A percentile compares a stretch with the other conserved stretches of the same genome.
Evolutionary conservation across 1,140 invertebrate species (phyloP).

Genomic region (Drosophila asahinai): DNA sequence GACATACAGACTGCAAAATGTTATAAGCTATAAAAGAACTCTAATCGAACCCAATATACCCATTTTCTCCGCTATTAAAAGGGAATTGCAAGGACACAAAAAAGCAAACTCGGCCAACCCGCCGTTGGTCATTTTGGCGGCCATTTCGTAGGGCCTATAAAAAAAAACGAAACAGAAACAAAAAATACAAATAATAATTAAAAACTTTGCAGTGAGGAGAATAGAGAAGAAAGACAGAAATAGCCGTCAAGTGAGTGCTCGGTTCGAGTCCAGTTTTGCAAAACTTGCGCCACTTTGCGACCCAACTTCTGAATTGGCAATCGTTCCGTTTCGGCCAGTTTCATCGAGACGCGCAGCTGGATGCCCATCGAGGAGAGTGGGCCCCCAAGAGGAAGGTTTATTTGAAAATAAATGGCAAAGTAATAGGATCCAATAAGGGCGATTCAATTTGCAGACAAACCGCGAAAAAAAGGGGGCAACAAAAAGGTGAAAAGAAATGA

Average conservation of each 20-base stretch:
- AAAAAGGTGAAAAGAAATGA: constrained; percentile 1
- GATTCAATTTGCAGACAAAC: constrained; percentile 29
- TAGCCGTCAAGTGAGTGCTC: constrained; percentile 19
- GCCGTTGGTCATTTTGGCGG: constrained; percentile 43
- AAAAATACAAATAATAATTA: constrained; percentile 46
- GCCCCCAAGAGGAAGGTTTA: constrained; percentile 35
- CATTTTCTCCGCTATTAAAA: background rate
- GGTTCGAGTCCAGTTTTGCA: constrained; percentile 25
- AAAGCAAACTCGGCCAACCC: constrained; percentile 30
- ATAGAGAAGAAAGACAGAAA: constrained; percentile 10
- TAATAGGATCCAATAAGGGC: constrained; percentile 39
- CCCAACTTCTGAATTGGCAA: constrained; percentile 39
- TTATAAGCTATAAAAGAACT: too few relatives aligned
- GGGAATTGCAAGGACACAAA: constrained; percentile 28
- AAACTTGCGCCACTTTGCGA: constrained; percentile 30
- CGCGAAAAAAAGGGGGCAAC: constrained; percentile 2
- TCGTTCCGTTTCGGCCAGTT: constrained; percentile 23
- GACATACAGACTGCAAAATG: too few relatives aligned
- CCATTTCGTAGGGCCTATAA: constrained; percentile 7
- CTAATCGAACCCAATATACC: background rate
- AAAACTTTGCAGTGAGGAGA: constrained; percentile 18
- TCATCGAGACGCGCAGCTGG: constrained; percentile 31
- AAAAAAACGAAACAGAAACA: background rate
- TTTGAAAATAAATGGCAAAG: constrained; percentile 48
- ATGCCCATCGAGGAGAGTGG: constrained; percentile 7